Base-by-base conservation (phyloP, 2,797 vertebrate genomes). In the Rhabdophis nuchalis region DNA sequence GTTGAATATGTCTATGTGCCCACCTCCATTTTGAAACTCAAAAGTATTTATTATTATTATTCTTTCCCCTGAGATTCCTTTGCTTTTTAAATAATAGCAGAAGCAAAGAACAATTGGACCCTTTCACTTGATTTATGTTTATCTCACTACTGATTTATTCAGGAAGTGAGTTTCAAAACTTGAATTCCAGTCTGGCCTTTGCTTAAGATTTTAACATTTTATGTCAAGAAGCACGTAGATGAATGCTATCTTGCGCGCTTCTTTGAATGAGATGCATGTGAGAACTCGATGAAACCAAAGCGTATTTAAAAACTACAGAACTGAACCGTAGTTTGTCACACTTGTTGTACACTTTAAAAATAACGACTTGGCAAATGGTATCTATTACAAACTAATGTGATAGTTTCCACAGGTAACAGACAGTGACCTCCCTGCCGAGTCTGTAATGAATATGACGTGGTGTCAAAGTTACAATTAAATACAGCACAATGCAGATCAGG, bases 391-490 rank as follows among this genome's bases (percentile, higher is more conserved):
- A 91, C 61, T 85, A 94, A 54, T 95, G 90, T 89, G 82, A 68
- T 58, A 93, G 88, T 88, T 95, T 94, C 93, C 90, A 86, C 89
- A 95, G 91, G 95, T 93, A 85, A 77, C 87, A 88, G 60, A 77
- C 93, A 93, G 60, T 91, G 90, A 92, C 64, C 92, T 96, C 95
- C 95, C 95, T 95, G 88, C 91, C 94, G 87, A 94, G 96, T 95
- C 94, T 96, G 92, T 91, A 94, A 95, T 94, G 94, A 94, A 93
- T 92, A 94, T 86, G 93, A 95, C 94, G 95, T 96, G 96, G 95
- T 97, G 97, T 98, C 98, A 97, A 94, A 95, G 95, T 94, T 96
- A 96, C 97, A 97, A 98, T 98, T 98, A 98, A 97, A 97, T 95
- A 97, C 97, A 97, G 96, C 0, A 91, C 94, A 95, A 96, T 96